These are phyloP conservation scores for Enteromius afrohamiltoni DNA, from an alignment of 2,797 vertebrate species.

Conservation along the genomic window DNA sequence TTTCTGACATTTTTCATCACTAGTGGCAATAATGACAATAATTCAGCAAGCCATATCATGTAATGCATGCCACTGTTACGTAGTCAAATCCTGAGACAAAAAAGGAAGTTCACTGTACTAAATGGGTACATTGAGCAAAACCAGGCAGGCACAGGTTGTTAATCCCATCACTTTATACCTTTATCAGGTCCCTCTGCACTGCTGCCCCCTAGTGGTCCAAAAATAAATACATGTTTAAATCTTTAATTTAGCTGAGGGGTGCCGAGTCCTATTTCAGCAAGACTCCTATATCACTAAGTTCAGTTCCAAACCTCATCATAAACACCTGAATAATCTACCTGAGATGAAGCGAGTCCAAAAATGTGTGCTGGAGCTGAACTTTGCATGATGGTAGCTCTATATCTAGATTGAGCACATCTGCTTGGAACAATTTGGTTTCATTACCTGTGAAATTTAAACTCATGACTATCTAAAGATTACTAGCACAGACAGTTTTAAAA, in stretches of 20 bases:
- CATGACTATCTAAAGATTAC: neutral
- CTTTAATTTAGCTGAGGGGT: neutral
- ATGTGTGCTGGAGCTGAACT: neutral
- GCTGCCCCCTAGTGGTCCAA: constrained; percentile 25
- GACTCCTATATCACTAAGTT: neutral
- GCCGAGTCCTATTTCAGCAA: neutral
- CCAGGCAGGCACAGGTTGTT: neutral
- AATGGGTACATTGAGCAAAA: neutral
- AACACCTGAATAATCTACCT: neutral
- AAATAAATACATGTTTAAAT: neutral
- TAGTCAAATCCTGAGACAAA: neutral
- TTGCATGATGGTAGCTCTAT: neutral
- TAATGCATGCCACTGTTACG: neutral
- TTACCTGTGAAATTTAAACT: neutral
- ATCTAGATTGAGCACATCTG: neutral
- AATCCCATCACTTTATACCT: neutral
- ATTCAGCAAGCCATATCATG: neutral
- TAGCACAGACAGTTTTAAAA: neutral
- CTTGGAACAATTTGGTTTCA: constrained; percentile 1
- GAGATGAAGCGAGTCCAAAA: neutral
- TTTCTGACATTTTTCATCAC: neutral
- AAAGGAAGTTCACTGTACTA: neutral
- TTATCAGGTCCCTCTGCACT: neutral
- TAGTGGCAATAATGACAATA: neutral
- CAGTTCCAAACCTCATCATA: neutral